Percentiles rank a stretch among this genome's conserved stretches.
Conservation (phyloP, 2,113 vertebrate species). For the Chionis minor region DNA sequence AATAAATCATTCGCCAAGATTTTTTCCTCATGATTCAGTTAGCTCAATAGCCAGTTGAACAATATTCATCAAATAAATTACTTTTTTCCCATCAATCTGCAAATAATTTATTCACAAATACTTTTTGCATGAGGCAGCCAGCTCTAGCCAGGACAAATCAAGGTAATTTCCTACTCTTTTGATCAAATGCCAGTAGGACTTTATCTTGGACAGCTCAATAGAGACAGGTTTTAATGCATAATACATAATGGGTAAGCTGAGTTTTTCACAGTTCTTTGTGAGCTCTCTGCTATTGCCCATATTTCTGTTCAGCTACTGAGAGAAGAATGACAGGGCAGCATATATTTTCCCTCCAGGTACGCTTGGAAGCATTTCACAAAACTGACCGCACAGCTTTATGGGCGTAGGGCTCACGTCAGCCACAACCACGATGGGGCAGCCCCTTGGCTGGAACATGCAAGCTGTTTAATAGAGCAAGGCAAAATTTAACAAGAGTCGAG, state of each 20-base stretch:
- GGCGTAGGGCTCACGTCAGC: background rate
- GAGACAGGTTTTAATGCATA: slow-evolving; percentile 62
- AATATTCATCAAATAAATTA: slow-evolving; percentile 53
- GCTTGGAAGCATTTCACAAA: background rate
- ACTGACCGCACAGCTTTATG: fast-evolving
- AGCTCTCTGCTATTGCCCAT: background rate
- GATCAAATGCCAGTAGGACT: slow-evolving; percentile 56
- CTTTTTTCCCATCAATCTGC: slow-evolving; percentile 6
- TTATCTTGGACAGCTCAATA: slow-evolving; percentile 65
- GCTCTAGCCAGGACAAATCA: slow-evolving; percentile 61
- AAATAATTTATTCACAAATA: slow-evolving; percentile 57
- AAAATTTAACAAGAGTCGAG: background rate
- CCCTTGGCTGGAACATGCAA: background rate
- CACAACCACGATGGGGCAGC: background rate
- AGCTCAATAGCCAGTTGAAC: slow-evolving; percentile 26
- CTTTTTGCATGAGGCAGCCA: slow-evolving; percentile 24
- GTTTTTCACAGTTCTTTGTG: slow-evolving; percentile 48
- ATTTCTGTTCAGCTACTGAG: background rate
- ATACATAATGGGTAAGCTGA: slow-evolving; percentile 56
- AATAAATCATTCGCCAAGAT: slow-evolving; percentile 30
- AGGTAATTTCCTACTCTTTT: slow-evolving; percentile 60
- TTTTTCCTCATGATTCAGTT: slow-evolving; percentile 45
- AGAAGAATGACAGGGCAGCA: background rate
- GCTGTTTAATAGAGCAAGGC: background rate
- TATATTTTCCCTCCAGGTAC: background rate